These are phyloP conservation scores for Lanius ludovicianus DNA, from an alignment of 2,113 vertebrate genomes.

Conservation along the genomic window DNA sequence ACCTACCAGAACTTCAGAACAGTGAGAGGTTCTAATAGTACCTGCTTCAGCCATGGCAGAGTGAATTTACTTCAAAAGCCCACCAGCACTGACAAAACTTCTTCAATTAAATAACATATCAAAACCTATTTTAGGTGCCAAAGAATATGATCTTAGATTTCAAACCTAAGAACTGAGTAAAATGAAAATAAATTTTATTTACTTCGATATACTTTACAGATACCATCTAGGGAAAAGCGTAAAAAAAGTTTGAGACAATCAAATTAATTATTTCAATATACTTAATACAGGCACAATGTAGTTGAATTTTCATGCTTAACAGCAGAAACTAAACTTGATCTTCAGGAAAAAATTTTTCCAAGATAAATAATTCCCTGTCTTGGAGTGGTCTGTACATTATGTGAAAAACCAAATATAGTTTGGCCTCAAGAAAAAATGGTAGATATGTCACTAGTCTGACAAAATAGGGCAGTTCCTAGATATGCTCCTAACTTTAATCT, in stretches of 20 bases:
- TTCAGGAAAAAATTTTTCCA: neutral
- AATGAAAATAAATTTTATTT: neutral
- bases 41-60: neutral
- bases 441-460: neutral
- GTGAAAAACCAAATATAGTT: neutral
- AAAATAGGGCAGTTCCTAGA: neutral
- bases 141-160: neutral
- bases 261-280: neutral
- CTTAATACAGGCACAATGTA: neutral
- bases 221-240: neutral
- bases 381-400: neutral
- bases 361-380: neutral
- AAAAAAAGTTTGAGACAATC: neutral
- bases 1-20: neutral
- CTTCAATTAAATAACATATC: neutral
- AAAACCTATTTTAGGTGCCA: neutral
- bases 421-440: neutral
- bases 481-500: neutral
- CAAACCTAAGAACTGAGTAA: neutral
- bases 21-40: accelerated
- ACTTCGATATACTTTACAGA: neutral
- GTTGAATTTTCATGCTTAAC: neutral
- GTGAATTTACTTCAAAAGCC: neutral
- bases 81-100: neutral
- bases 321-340: neutral